Percentiles rank a stretch among this genome's conserved stretches.
Evolutionary conservation across 2,888 invertebrate genomes (phyloP).

Genomic region (Drosophila testacea): DNA sequence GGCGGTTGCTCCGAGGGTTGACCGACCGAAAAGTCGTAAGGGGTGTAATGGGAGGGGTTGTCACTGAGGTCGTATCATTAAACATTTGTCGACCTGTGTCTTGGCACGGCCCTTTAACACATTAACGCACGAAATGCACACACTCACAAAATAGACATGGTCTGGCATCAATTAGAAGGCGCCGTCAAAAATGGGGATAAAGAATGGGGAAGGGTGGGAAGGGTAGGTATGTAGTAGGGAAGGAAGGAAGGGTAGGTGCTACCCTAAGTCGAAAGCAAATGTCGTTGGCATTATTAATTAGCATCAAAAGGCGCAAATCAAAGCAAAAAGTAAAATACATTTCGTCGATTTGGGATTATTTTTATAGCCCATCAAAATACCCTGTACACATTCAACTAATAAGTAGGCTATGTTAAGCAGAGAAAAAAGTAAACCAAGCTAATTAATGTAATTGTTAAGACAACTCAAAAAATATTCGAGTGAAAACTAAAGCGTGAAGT

Average conservation of each 20-base stretch:
- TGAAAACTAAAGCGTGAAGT: too few species aligned
- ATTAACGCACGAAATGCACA: conserved; percentile 63
- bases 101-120: conserved; percentile 57
- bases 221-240: not conserved
- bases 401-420: not conserved
- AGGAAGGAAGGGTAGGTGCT: not conserved
- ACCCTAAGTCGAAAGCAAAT: conserved; percentile 16
- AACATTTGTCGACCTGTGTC: conserved; percentile 64
- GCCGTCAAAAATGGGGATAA: not conserved
- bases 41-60: not conserved
- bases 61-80: conserved; percentile 64
- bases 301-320: conserved; percentile 49
- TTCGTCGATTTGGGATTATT: conserved; percentile 21
- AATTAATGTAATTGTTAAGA: too few species aligned
- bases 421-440: too few species aligned
- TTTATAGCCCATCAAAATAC: conserved; percentile 14
- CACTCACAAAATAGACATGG: conserved; percentile 11
- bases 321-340: conserved; percentile 39
- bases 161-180: conserved; percentile 65
- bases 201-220: not conserved
- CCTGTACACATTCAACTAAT: not conserved
- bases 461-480: too few species aligned
- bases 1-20: conserved; percentile 63
- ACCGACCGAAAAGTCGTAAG: conserved; percentile 1
- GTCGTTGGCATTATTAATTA: conserved; percentile 52